These are phyloP conservation scores for Tetheella fluctuosa DNA, from an alignment of 2,888 invertebrate species.

Conservation along the genomic window DNA sequence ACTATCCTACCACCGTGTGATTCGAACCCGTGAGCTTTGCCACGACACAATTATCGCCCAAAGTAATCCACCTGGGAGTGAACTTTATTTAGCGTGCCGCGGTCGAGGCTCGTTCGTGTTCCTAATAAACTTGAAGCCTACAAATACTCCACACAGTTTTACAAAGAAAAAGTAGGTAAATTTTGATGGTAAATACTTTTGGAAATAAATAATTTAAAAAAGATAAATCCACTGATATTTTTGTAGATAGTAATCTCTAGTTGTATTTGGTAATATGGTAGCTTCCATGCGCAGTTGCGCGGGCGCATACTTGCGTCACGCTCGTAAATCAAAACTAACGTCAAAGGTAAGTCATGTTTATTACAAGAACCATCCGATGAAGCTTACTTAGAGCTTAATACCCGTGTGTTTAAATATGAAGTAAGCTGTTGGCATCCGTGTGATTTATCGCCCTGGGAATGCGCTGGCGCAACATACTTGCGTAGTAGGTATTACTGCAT, in stretches of 20 bases:
- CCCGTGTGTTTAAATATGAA: neutral
- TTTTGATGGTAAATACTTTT: too few relatives aligned
- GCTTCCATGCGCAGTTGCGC: constrained; percentile 8
- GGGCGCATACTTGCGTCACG: constrained; percentile 28
- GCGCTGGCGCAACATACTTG: neutral
- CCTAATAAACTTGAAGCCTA: constrained; percentile 9
- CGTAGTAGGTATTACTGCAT: neutral
- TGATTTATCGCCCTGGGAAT: constrained; percentile 5
- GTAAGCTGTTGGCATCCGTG: neutral
- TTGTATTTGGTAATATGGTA: neutral
- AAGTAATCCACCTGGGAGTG: constrained; percentile 22
- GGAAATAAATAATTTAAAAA: too few relatives aligned
- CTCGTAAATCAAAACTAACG: constrained; percentile 33
- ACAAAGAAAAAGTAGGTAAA: too few relatives aligned
- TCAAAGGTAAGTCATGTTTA: constrained; percentile 30
- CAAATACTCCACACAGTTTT: constrained; percentile 17
- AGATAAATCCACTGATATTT: too few relatives aligned
- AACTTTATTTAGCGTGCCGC: neutral
- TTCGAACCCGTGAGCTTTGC: too few relatives aligned
- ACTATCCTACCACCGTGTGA: too few relatives aligned
- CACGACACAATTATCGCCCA: too few relatives aligned
- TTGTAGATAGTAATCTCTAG: too few relatives aligned
- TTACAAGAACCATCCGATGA: constrained; percentile 25
- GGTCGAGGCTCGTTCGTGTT: constrained; percentile 11
- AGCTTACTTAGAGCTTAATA: constrained; percentile 12